These are phyloP conservation scores for Tetragonula clypearis DNA, from an alignment of 1,140 invertebrate species.

Conservation along the genomic window DNA sequence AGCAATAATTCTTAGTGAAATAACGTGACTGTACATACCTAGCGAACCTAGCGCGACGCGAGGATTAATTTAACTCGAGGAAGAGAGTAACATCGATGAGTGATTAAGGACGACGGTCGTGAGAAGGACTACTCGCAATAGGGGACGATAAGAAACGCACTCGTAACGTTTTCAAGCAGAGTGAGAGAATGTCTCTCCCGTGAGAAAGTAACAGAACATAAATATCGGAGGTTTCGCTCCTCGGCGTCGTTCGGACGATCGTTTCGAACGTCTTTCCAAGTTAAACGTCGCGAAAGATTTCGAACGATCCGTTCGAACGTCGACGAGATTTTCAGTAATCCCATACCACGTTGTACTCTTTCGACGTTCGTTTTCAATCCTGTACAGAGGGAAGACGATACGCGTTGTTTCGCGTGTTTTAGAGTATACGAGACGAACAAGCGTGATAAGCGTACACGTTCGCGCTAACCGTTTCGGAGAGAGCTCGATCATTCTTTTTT, in stretches of 20 bases:
- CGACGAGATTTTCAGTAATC: neutral
- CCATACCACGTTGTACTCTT: neutral
- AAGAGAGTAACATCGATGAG: constrained; percentile 33
- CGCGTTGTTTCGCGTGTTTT: neutral
- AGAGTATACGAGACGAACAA: neutral
- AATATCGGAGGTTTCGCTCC: constrained; percentile 6
- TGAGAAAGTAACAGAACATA: constrained; percentile 43
- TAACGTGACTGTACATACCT: constrained; percentile 42
- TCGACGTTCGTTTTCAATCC: neutral
- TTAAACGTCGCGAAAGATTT: neutral
- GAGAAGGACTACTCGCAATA: constrained; percentile 27
- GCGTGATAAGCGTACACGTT: no score
- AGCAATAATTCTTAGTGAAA: constrained; percentile 63
- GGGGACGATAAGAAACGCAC: constrained; percentile 8
- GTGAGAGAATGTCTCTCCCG: constrained; percentile 42
- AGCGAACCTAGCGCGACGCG: neutral
- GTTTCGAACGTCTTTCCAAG: neutral
- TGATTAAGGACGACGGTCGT: constrained; percentile 26
- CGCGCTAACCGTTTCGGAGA: no score
- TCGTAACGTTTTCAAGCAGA: constrained; percentile 9
- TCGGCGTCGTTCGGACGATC: neutral
- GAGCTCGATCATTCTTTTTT: constrained; percentile 21
- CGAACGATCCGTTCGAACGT: neutral
- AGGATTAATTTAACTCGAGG: constrained; percentile 23
- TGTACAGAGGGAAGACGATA: neutral